phyloP scores from a whole-genome alignment of 2,888 invertebrate genomes.

The Ennomos erosarius region DNA sequence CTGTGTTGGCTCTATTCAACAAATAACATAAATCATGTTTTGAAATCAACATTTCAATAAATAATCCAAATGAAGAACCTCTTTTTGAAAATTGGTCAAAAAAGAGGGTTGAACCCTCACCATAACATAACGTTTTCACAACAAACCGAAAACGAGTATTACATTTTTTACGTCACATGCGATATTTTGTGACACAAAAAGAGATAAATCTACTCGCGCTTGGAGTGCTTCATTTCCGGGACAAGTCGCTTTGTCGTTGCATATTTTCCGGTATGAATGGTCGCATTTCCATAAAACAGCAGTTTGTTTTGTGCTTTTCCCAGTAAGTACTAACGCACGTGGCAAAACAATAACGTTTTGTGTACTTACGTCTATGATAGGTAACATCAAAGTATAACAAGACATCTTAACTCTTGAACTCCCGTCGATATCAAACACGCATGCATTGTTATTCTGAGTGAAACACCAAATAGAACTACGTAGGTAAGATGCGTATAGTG shows the following conservation, averaged over 20 bases:
- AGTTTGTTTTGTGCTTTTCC: constrained; percentile 67
- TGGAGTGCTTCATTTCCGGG: constrained; percentile 75
- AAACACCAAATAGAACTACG: too few species aligned
- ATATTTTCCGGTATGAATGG: constrained; percentile 73
- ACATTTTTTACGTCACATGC: constrained; percentile 35
- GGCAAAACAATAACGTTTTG: constrained; percentile 49
- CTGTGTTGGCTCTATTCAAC: too few species aligned
- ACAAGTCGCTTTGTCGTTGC: constrained; percentile 82
- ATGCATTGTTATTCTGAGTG: too few species aligned
- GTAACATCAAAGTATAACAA: too few species aligned
- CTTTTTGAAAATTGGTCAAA: background rate
- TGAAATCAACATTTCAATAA: too few species aligned
- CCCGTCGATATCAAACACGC: too few species aligned
- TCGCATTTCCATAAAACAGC: constrained; percentile 79
- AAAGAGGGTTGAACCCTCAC: constrained; percentile 25
- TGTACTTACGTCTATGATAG: constrained; percentile 18
- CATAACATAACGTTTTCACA: constrained; percentile 18
- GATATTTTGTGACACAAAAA: constrained; percentile 37
- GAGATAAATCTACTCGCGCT: constrained; percentile 62
- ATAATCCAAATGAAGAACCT: too few species aligned
- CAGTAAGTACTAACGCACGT: constrained; percentile 63
- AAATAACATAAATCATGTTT: too few species aligned
- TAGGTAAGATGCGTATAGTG: too few species aligned
- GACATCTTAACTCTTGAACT: too few species aligned
- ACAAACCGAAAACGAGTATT: constrained; percentile 29